phyloP scores from a whole-genome alignment of 1,140 invertebrate genomes.

The Habropoda laboriosa region DNA sequence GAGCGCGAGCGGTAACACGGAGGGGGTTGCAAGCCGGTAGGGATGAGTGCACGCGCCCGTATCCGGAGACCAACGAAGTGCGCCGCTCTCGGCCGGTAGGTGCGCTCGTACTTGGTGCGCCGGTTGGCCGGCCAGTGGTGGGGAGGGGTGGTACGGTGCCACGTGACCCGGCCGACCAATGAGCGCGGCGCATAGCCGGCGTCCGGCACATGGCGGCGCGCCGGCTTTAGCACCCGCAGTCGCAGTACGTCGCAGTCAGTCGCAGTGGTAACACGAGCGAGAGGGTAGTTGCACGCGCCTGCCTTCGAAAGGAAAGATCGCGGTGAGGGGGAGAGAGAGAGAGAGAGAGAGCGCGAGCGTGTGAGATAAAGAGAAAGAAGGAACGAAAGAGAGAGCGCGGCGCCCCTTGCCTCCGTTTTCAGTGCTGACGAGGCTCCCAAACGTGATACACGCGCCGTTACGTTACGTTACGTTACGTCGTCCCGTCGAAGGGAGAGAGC shows the following conservation, averaged over 20 bases:
- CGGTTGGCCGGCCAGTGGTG: slow-evolving; percentile 41
- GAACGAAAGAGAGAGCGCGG: slow-evolving; percentile 52
- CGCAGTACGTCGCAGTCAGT: slow-evolving; percentile 79
- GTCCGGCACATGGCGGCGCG: slow-evolving; percentile 75
- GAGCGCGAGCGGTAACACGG: slow-evolving; percentile 43
- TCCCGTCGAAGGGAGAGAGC: slow-evolving; percentile 38
- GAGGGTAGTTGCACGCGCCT: slow-evolving; percentile 78
- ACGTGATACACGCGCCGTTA: slow-evolving; percentile 57
- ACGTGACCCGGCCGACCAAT: slow-evolving; percentile 73
- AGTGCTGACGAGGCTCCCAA: slow-evolving; percentile 63
- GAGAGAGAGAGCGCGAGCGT: slow-evolving; percentile 22
- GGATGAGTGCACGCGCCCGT: slow-evolving; percentile 57
- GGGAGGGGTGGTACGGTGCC: slow-evolving; percentile 64
- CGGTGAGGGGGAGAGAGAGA: slow-evolving; percentile 46
- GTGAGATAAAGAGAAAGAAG: slow-evolving; percentile 27
- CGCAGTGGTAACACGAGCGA: slow-evolving; percentile 78
- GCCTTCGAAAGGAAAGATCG: slow-evolving; percentile 69
- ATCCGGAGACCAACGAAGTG: slow-evolving; percentile 45
- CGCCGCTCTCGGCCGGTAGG: slow-evolving; percentile 49
- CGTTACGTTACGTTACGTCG: slow-evolving; percentile 50
- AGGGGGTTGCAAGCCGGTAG: slow-evolving; percentile 59
- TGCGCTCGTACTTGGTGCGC: slow-evolving; percentile 50
- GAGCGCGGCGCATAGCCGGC: slow-evolving; percentile 68
- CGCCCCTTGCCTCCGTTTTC: slow-evolving; percentile 63
- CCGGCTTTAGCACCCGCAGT: slow-evolving; percentile 71